phyloP scores from a whole-genome alignment of 2,888 invertebrate genomes.

The Dorcus hopei region DNA sequence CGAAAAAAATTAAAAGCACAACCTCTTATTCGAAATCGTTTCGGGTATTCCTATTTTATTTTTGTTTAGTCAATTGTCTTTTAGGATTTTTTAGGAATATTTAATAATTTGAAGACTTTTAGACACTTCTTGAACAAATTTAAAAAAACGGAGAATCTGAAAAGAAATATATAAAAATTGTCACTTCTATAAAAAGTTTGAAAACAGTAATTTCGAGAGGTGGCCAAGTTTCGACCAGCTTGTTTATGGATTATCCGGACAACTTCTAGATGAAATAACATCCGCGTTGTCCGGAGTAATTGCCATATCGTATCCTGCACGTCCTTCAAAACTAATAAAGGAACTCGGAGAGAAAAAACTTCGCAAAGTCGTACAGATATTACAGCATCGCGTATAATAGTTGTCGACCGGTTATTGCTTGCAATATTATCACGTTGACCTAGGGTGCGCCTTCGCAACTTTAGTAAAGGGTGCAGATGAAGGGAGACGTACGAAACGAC shows the following conservation, averaged over 20 bases:
- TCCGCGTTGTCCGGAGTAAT: constrained; percentile 15
- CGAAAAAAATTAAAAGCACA: too few species aligned
- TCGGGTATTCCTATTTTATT: too few species aligned
- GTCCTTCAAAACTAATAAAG: constrained; percentile 35
- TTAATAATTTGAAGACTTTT: too few species aligned
- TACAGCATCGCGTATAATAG: constrained; percentile 32
- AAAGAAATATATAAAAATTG: neutral
- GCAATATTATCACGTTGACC: constrained; percentile 1
- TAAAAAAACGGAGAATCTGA: too few species aligned
- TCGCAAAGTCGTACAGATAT: constrained; percentile 32
- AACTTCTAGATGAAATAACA: constrained; percentile 20
- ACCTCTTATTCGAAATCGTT: too few species aligned
- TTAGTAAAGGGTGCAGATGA: neutral
- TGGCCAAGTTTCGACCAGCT: neutral
- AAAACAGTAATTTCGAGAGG: constrained; percentile 12
- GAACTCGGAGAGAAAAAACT: constrained; percentile 31
- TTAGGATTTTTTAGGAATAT: too few species aligned
- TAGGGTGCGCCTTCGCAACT: constrained; percentile 11
- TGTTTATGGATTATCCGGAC: constrained; percentile 16
- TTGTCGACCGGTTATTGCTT: constrained; percentile 29
- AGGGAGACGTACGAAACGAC: constrained; percentile 3
- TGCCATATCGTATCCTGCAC: constrained; percentile 25
- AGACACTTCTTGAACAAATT: too few species aligned
- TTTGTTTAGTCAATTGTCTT: too few species aligned
- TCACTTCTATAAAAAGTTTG: neutral